Conservation (phyloP, 1,140 invertebrate genomes). For the Metopolophium dirhodum region DNA sequence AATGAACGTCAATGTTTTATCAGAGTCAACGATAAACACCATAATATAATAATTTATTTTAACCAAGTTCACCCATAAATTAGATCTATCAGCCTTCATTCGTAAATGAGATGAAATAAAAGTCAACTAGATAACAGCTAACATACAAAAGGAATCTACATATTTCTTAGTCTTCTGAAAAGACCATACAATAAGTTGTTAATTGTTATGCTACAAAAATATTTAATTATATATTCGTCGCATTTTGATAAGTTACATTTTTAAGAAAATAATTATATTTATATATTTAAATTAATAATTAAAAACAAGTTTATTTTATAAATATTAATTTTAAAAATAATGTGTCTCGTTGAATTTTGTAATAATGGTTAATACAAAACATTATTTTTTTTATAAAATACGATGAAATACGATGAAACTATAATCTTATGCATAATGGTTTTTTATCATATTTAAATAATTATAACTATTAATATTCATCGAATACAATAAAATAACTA, state of each 20-base stretch:
- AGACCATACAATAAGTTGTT: background rate
- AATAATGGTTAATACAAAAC: background rate
- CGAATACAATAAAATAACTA: background rate
- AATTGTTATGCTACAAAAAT: background rate
- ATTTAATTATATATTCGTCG: background rate
- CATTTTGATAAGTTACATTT: background rate
- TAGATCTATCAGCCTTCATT: background rate
- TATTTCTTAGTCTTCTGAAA: background rate
- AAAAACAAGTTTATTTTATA: background rate
- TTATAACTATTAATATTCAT: background rate
- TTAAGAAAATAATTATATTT: too few species aligned
- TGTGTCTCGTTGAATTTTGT: background rate
- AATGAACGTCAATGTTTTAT: background rate
- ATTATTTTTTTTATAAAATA: background rate
- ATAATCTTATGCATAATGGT: too few species aligned
- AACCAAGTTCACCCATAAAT: conserved; percentile 6
- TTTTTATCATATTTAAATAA: background rate
- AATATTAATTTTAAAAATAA: background rate
- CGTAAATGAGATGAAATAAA: conserved; percentile 3
- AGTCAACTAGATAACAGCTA: conserved; percentile 22
- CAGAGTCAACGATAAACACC: background rate
- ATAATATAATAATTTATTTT: background rate
- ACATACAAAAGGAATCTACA: background rate
- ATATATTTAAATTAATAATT: background rate
- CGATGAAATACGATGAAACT: too few species aligned